Conservation (phyloP, 2,888 invertebrate species). For the Onchidella celtica region DNA sequence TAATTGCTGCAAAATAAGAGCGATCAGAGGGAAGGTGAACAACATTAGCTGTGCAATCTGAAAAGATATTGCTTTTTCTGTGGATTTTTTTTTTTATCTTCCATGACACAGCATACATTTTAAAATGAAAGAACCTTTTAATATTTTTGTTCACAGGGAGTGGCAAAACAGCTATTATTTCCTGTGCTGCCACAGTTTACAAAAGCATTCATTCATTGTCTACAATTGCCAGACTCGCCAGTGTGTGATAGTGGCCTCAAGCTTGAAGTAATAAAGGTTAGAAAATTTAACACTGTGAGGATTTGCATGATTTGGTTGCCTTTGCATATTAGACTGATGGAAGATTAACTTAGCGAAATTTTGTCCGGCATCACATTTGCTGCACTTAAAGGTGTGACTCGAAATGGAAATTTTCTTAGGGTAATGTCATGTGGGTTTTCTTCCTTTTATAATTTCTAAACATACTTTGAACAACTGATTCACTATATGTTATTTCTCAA, state of each 20-base stretch:
- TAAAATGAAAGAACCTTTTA: no score
- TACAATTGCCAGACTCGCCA: conserved; percentile 83
- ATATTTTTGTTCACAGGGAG: conserved; percentile 65
- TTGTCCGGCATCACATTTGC: background rate
- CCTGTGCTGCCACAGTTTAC: conserved; percentile 87
- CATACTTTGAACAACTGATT: no score
- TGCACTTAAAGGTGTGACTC: no score
- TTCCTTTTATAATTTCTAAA: no score
- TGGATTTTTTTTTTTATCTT: background rate
- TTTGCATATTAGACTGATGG: background rate
- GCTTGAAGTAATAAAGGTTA: conserved; percentile 84
- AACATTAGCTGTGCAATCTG: no score
- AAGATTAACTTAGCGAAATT: background rate
- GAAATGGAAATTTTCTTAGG: no score
- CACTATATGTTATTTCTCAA: no score
- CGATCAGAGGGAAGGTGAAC: no score
- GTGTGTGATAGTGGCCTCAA: conserved; percentile 84
- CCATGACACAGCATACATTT: no score
- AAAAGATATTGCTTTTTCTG: background rate
- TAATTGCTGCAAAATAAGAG: no score
- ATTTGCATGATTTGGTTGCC: background rate
- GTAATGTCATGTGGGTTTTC: no score
- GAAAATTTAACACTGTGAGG: background rate
- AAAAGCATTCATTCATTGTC: conserved; percentile 83
- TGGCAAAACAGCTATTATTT: conserved; percentile 83